Base-by-base conservation (phyloP, 2,888 invertebrate genomes). In the Luperina nickerlii region DNA sequence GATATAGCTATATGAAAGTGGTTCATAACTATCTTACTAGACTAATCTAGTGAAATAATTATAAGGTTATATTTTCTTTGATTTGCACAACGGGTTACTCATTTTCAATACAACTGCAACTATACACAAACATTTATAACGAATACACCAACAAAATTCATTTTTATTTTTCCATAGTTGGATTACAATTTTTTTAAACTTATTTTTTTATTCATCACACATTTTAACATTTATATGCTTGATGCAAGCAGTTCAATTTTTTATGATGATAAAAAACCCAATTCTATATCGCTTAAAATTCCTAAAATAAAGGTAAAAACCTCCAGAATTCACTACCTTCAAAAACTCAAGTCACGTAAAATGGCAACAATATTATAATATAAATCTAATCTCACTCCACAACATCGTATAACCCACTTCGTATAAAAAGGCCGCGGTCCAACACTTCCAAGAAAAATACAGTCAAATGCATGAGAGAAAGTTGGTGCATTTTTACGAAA, bases 401-500 rank as follows among this genome's bases (percentile, higher is more conserved):
- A 75, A 42, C 18, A 51, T 54, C 7, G 18, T n/a, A 71, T 38
- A n/a, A 60, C 18, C 24, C 8, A 62, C 27, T 67, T 5, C 48
- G 6, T 15, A n/a, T 68, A 66, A 32, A 85, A 77, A 51, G 42
- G 32, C 65, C 20, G 74, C n/a, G 13, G 32, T 74, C 4, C 62
- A 71, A 74, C 67, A 63, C 38, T 74, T 65, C 20, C 65, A 63
- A n/a, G 76, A 60, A 83, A 67, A 75, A 69, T 69, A 67, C 60
- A 72, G 71, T 68, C 68, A 74, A 86, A 71, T 82, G 77, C 62
- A 86, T 6, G 57, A 63, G 57, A 54, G 27, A 78, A 83, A 86
- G 62, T 86, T 86, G 72, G 74, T 45, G 78, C 78, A 78, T 75
- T 87, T 69, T 76, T 24, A 87, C 27, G 48, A 74, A 78, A 78